A percentile compares a stretch with the other conserved stretches of the same genome.
Conservation (phyloP, 2,888 invertebrate species). For the Cecidostiba fungosa region DNA sequence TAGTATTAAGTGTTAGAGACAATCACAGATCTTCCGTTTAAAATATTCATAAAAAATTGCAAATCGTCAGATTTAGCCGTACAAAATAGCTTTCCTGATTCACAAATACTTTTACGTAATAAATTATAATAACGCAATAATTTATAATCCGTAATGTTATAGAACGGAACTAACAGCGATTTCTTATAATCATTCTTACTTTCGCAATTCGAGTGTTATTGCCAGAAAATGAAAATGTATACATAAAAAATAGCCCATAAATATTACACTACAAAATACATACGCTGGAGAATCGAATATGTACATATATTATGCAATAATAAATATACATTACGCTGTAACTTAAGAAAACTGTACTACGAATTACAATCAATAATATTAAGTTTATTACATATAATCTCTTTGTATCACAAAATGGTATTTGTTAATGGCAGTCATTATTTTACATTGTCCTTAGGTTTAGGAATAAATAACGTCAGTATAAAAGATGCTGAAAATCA, state of each 20-base stretch:
- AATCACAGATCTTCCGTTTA: too few relatives aligned
- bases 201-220: background rate
- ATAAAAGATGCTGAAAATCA: slow-evolving; percentile 43
- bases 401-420: background rate
- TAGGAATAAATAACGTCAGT: slow-evolving; percentile 33
- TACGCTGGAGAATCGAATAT: background rate
- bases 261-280: background rate
- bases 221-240: too few relatives aligned
- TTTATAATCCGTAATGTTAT: too few relatives aligned
- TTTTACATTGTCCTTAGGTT: slow-evolving; percentile 20
- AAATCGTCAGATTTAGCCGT: too few relatives aligned
- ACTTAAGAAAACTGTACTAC: background rate
- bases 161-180: too few relatives aligned
- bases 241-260: background rate
- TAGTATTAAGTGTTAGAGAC: too few relatives aligned
- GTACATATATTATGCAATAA: background rate
- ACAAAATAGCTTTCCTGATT: too few relatives aligned
- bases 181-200: too few relatives aligned
- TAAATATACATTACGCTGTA: background rate
- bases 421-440: background rate
- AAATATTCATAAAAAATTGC: too few relatives aligned
- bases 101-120: too few relatives aligned
- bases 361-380: background rate
- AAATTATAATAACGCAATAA: too few relatives aligned
- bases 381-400: background rate